Conservation (phyloP, 1,140 invertebrate genomes). For the Lordiphosa clarofinis region DNA sequence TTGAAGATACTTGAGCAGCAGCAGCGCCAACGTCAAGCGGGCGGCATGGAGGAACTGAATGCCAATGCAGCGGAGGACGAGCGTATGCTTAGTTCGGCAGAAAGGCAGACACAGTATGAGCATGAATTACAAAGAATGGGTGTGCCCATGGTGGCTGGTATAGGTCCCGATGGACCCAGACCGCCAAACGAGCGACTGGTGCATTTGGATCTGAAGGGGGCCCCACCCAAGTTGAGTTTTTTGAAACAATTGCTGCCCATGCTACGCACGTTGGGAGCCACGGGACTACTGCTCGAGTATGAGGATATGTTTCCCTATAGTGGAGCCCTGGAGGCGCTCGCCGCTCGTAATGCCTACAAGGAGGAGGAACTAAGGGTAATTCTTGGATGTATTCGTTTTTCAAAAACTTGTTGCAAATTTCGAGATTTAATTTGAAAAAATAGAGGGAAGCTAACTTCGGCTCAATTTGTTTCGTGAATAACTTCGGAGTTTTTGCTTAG, state of each 20-base stretch:
- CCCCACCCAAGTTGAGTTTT: slow-evolving; percentile 86
- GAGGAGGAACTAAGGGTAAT: slow-evolving; percentile 61
- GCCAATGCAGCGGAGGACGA: slow-evolving; percentile 67
- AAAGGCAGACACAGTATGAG: slow-evolving; percentile 73
- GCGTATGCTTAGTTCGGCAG: slow-evolving; percentile 65
- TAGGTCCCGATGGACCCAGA: slow-evolving; percentile 67
- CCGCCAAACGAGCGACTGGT: slow-evolving; percentile 82
- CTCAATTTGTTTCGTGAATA: too few species aligned
- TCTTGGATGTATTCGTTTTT: too few species aligned
- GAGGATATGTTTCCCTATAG: slow-evolving; percentile 98
- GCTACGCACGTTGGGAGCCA: slow-evolving; percentile 89
- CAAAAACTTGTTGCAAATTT: too few species aligned
- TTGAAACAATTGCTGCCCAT: slow-evolving; percentile 88
- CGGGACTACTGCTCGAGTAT: slow-evolving; percentile 95
- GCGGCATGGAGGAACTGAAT: slow-evolving; percentile 62
- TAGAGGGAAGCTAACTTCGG: too few species aligned
- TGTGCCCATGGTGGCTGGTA: slow-evolving; percentile 64
- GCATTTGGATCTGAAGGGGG: slow-evolving; percentile 95
- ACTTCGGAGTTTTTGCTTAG: too few species aligned
- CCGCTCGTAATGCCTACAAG: slow-evolving; percentile 89
- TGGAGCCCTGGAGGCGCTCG: slow-evolving; percentile 84
- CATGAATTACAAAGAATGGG: slow-evolving; percentile 77
- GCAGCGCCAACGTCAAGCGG: slow-evolving; percentile 58
- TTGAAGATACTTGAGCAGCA: slow-evolving; percentile 73
- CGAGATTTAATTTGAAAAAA: too few species aligned